phyloP scores from a whole-genome alignment of 1,140 invertebrate genomes.

The Macrosteles quadrilineatus region DNA sequence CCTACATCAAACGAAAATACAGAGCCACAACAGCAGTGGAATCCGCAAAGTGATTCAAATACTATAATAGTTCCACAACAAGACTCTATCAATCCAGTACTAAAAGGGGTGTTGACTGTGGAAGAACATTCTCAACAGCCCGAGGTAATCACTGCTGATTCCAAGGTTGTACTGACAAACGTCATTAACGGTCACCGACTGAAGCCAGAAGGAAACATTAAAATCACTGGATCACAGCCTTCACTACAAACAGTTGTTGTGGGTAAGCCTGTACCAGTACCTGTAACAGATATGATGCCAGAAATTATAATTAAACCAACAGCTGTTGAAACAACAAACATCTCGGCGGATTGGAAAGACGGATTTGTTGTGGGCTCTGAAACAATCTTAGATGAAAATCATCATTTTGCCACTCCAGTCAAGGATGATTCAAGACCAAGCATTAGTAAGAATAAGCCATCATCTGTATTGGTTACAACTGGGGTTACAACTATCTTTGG shows the following conservation, averaged over 20 bases:
- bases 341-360: constrained; percentile 14
- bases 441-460: neutral
- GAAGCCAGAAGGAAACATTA: constrained; percentile 26
- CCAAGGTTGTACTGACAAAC: constrained; percentile 39
- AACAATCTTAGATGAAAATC: constrained; percentile 25
- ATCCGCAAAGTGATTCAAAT: constrained; percentile 24
- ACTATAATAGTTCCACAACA: constrained; percentile 32
- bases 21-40: constrained; percentile 11
- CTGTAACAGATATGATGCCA: constrained; percentile 32
- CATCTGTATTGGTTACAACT: constrained; percentile 27
- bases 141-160: constrained; percentile 43
- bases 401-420: neutral
- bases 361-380: constrained; percentile 39
- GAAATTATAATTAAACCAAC: constrained; percentile 27
- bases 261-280: constrained; percentile 39
- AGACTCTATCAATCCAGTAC: constrained; percentile 37
- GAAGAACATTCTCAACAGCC: constrained; percentile 39
- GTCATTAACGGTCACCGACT: constrained; percentile 34
- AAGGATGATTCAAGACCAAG: neutral
- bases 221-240: constrained; percentile 21
- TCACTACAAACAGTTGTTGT: constrained; percentile 39
- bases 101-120: constrained; percentile 37
- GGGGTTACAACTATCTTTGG: constrained; percentile 36
- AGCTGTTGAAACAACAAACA: constrained; percentile 24
- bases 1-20: constrained; percentile 5